Evolutionary conservation across 2,113 vertebrate genomes (phyloP).

Genomic region (Hippocampus comes): DNA sequence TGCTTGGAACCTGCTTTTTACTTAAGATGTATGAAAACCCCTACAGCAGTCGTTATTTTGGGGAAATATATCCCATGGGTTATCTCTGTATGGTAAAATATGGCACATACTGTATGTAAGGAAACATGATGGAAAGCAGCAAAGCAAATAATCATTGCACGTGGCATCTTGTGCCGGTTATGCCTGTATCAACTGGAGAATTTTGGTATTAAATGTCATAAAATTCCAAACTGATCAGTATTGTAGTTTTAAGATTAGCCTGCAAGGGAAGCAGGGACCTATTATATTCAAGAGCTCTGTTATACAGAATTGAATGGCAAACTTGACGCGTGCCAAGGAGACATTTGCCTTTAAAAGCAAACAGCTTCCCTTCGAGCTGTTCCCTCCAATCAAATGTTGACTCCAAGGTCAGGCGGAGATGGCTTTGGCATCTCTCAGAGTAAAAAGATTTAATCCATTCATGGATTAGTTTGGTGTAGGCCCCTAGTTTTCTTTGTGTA

Average conservation of each 20-base stretch:
- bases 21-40: conserved; percentile 22
- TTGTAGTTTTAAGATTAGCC: conserved; percentile 2
- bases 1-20: conserved; percentile 32
- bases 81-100: conserved; percentile 9
- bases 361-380: conserved; percentile 36
- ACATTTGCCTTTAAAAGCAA: conserved; percentile 39
- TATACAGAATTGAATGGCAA: conserved; percentile 35
- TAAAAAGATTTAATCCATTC: conserved; percentile 36
- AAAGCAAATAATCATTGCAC: conserved; percentile 5
- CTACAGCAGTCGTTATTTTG: neutral
- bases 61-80: neutral
- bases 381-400: conserved; percentile 53
- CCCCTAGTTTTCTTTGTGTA: conserved; percentile 29
- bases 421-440: conserved; percentile 32
- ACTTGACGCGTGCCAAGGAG: conserved; percentile 35
- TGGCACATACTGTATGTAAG: conserved; percentile 6
- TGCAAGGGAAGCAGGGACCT: conserved; percentile 12
- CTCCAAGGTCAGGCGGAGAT: conserved; percentile 29
- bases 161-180: neutral
- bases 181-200: conserved; percentile 16
- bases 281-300: conserved; percentile 23
- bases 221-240: conserved; percentile 30
- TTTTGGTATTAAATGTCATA: conserved; percentile 19
- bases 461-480: conserved; percentile 51
- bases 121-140: conserved; percentile 12